Conservation (phyloP, 2,888 invertebrate genomes). For the Zaprionus bogoriensis region DNA sequence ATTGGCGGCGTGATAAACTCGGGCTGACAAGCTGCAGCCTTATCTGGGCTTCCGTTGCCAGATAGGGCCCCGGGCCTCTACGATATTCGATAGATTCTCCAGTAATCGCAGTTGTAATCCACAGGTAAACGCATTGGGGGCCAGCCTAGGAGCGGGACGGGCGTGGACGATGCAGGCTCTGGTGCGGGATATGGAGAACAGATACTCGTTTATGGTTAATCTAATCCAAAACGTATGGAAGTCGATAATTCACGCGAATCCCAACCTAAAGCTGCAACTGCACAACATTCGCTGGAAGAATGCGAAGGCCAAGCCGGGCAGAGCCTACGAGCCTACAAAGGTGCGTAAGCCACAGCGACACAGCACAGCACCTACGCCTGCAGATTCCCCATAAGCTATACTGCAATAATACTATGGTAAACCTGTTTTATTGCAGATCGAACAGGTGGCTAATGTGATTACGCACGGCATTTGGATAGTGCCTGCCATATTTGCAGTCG, state of each 20-base stretch:
- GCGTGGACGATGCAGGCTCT: conserved; percentile 53
- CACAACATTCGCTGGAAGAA: conserved; percentile 90
- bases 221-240: conserved; percentile 79
- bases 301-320: conserved; percentile 87
- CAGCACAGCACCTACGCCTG: too few species aligned
- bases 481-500: conserved; percentile 91
- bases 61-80: too few species aligned
- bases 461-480: conserved; percentile 95
- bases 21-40: neutral
- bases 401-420: neutral
- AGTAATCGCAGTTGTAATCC: neutral
- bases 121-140: conserved; percentile 29
- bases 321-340: conserved; percentile 93
- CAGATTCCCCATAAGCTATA: too few species aligned
- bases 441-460: conserved; percentile 95
- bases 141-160: conserved; percentile 37
- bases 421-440: conserved; percentile 86
- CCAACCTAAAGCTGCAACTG: conserved; percentile 72
- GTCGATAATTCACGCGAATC: conserved; percentile 78
- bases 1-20: conserved; percentile 25
- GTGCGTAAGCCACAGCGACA: too few species aligned
- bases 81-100: neutral
- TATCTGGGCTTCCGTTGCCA: neutral
- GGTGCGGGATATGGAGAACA: conserved; percentile 79
- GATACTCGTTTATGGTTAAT: conserved; percentile 80